A percentile compares a stretch with the other conserved stretches of the same genome.
These are phyloP conservation scores for Callyntrura sp. DNA, from an alignment of 2,888 invertebrate genomes.

Conservation along the genomic window DNA sequence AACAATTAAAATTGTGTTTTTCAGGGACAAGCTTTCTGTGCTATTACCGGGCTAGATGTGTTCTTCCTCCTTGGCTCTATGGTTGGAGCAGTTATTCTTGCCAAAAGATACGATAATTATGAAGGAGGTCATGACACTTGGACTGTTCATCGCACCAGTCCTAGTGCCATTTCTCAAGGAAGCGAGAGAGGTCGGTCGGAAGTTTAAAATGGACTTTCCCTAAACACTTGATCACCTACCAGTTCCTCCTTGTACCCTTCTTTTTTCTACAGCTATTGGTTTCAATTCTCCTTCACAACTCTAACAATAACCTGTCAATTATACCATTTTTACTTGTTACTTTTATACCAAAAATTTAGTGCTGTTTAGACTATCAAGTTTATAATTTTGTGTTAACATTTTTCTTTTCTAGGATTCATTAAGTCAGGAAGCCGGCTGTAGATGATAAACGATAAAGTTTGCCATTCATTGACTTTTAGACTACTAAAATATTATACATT, in stretches of 20 bases:
- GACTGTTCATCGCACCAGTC: constrained; percentile 67
- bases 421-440: constrained; percentile 74
- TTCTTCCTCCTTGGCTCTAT: constrained; percentile 74
- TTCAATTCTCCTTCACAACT: not conserved
- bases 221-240: not conserved
- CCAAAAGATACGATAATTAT: constrained; percentile 70
- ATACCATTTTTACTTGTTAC: not conserved
- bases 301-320: too few species aligned
- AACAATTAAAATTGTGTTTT: not conserved
- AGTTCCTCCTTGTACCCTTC: not conserved
- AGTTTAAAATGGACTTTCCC: constrained; percentile 59
- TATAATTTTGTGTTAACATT: constrained; percentile 63
- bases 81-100: constrained; percentile 76
- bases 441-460: constrained; percentile 47
- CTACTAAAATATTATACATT: not conserved
- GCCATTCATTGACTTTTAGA: constrained; percentile 50
- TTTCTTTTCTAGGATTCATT: constrained; percentile 71
- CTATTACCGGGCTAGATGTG: constrained; percentile 76
- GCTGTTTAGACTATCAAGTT: constrained; percentile 34
- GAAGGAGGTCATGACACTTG: constrained; percentile 71
- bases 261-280: constrained; percentile 1
- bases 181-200: constrained; percentile 75
- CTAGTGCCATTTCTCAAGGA: constrained; percentile 63
- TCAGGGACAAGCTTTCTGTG: constrained; percentile 80
- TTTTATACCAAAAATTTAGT: constrained; percentile 8